Evolutionary conservation across 2,888 invertebrate genomes (phyloP), one percentile per base, ranked within the genome.

Genomic region (Microdon myrmicae): DNA sequence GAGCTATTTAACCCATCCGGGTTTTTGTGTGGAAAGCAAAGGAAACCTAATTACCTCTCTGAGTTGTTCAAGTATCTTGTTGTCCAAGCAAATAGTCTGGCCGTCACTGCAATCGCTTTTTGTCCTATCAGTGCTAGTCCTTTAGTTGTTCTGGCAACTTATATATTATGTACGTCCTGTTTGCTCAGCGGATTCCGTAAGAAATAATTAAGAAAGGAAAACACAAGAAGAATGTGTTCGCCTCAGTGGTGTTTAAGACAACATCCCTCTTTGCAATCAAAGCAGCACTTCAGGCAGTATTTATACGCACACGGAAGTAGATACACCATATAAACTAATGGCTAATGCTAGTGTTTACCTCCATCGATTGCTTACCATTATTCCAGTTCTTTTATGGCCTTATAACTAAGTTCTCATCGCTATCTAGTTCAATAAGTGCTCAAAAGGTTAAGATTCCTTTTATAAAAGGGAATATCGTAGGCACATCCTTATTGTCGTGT

Each of bases 141-240:
- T 58, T 47, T 51, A 47, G 51, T 51, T 37, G 29, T 10, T 31
- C 41, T 41, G 45, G n/a, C n/a, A n/a, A n/a, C n/a, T n/a, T n/a
- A n/a, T n/a, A n/a, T n/a, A n/a, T n/a, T n/a, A 35, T 51, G 31
- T 58, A 38, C 28, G 47, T 43, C 58, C 43, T 64, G 58, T 47
- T 47, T 58, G 31, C 28, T 64, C 58, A 58, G 64, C 64, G 47
- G 47, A 53, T 58, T 64, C 53, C 39, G 58, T 58, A 35, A 49
- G 44, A 48, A 56, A 58, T 64, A 64, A 64, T 64, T 64, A 64
- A 64, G 47, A 44, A 37, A 64, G 47, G 47, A 37, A 53, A 39
- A 41, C 10, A 38, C 17, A 16, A 19, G 9, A 1, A 9, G 3
- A 22, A 17, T 38, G 44, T 16, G 34, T n/a, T n/a, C n/a, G n/a